Conservation (phyloP, 2,888 invertebrate genomes). For the Aspidiotus rigidus region DNA sequence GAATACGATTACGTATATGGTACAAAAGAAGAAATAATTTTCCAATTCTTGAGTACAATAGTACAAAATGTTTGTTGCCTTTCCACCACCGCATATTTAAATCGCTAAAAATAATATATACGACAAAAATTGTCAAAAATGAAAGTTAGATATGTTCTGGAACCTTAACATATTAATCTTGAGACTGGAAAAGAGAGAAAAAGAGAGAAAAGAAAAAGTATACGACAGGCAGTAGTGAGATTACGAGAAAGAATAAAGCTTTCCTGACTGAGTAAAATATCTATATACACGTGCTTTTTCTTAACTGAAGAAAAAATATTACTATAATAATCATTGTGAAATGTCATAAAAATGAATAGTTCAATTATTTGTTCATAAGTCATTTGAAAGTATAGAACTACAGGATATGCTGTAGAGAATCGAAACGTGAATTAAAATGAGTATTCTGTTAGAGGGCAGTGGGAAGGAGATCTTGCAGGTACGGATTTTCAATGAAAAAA, state of each 20-base stretch:
- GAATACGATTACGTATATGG: not conserved
- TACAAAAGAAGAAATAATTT: not conserved
- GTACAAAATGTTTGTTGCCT: slow-evolving; percentile 7
- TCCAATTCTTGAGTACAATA: not conserved
- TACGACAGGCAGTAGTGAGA: not conserved
- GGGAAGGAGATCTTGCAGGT: slow-evolving; percentile 13
- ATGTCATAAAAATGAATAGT: too few relatives aligned
- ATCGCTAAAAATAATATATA: not conserved
- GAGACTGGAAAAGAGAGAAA: not conserved
- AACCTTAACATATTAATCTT: not conserved
- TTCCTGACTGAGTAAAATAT: too few relatives aligned
- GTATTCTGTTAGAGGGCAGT: slow-evolving; percentile 20
- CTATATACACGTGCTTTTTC: too few relatives aligned
- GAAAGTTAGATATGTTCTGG: slow-evolving; percentile 9
- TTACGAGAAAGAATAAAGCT: too few relatives aligned
- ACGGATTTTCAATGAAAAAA: slow-evolving; percentile 1
- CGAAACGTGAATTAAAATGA: not conserved
- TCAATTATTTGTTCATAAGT: too few relatives aligned
- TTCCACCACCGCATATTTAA: slow-evolving; percentile 13
- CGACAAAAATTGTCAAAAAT: slow-evolving; percentile 2
- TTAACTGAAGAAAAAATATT: too few relatives aligned
- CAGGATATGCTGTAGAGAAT: too few relatives aligned
- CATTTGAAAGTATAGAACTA: too few relatives aligned
- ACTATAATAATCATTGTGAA: too few relatives aligned
- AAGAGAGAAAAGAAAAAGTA: not conserved